Evolutionary conservation across 2,888 invertebrate species (phyloP), one percentile per base, ranked within the genome.

Genomic region (Chymomyza amoena): DNA sequence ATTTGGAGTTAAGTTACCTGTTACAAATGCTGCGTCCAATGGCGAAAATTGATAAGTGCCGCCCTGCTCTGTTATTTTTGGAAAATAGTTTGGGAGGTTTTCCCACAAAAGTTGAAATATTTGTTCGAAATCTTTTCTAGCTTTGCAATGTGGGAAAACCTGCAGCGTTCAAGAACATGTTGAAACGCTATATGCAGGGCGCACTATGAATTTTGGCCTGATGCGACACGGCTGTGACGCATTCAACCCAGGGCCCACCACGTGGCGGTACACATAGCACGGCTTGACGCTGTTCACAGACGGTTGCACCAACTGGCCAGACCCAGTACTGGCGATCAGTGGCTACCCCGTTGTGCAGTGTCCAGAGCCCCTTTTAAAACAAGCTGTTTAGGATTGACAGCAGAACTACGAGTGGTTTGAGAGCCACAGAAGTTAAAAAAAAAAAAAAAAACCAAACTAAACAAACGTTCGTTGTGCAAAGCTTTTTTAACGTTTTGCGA

Each of bases 271-370:
- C 80, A 89, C 90, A 90, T 89, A 90, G 90, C 84, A 90, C 90
- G 90, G 75, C 90, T 90, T 90, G 90, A 82, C 80, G 81, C 79
- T 89, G 90, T 90, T 90, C 90, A 90, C 90, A 90, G 72, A 89
- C 90, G 90, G 90, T 90, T 90, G 83, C 90, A 90, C 90, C 90
- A 75, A 87, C 90, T 90, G 90, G 90, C 82, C 90, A 90, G 90
- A 79, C 90, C 90, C 73, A 76, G 90, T 89, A 82, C 90, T 89
- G 86, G 78, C 90, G 81, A 80, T 90, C 90, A 90, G 88, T 77
- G 90, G 90, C 90, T 90, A 90, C 90, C 90, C 90, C 90, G 90
- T 89, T 90, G 90, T 87, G 90, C 90, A 88, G 82, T 85, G 88
- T 79, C 90, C 90, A 90, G 90, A 90, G 90, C 90, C 90, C 90